phyloP scores from a whole-genome alignment of 1,140 invertebrate genomes.

The Drosophila triauraria region DNA sequence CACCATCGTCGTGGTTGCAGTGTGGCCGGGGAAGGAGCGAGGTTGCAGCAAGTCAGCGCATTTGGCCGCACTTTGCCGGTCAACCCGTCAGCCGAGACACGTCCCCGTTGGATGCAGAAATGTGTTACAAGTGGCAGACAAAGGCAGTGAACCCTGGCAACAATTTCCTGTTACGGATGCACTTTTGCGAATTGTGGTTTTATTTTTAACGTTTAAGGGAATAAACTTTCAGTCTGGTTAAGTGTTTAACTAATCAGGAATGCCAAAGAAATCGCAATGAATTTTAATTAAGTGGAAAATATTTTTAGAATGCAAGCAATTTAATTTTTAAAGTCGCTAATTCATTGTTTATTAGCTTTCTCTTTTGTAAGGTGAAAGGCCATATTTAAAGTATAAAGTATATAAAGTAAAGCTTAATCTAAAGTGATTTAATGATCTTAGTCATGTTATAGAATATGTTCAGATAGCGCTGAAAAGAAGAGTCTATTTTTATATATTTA shows the following conservation, averaged over 20 bases:
- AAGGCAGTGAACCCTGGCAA: not conserved
- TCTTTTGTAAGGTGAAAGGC: no score
- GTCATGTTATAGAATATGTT: no score
- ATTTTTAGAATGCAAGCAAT: not conserved
- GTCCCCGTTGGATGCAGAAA: conserved; percentile 42
- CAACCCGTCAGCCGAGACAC: conserved; percentile 9
- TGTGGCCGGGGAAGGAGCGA: conserved; percentile 11
- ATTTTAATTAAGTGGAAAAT: no score
- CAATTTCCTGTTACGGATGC: not conserved
- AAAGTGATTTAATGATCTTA: no score
- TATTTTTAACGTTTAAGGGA: not conserved
- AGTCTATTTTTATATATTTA: no score
- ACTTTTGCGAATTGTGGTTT: not conserved
- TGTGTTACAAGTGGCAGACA: conserved; percentile 76
- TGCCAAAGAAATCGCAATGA: no score
- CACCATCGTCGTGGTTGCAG: conserved; percentile 42
- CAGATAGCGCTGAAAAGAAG: no score
- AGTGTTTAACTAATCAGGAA: not conserved
- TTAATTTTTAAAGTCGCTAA: not conserved
- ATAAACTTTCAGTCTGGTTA: not conserved
- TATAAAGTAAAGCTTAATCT: no score
- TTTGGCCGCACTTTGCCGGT: conserved; percentile 52
- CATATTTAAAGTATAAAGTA: no score
- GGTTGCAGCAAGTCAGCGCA: conserved; percentile 56
- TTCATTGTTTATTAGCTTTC: not conserved